Conservation (phyloP, 2,797 vertebrate genomes). For the Crypturellus tataupa region DNA sequence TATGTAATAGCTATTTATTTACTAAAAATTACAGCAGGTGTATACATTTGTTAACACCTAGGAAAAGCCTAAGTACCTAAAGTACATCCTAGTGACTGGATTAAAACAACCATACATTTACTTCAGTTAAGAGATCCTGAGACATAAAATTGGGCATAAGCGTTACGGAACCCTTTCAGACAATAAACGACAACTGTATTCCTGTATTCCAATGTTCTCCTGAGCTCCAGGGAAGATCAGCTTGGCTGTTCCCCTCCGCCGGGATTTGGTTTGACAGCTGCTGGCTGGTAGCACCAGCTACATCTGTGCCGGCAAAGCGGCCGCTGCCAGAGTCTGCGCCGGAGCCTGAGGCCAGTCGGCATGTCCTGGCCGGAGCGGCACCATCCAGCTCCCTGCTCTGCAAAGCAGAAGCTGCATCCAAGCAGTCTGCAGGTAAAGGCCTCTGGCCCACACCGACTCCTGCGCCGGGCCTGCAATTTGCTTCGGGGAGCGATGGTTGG, state of each 20-base stretch:
- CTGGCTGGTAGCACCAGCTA: neutral
- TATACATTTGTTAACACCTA: neutral
- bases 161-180: neutral
- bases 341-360: neutral
- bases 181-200: neutral
- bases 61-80: neutral
- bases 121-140: neutral
- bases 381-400: neutral
- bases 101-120: neutral
- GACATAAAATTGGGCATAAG: fast-evolving
- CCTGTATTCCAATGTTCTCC: neutral
- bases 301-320: neutral
- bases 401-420: neutral
- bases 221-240: neutral
- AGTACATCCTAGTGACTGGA: neutral
- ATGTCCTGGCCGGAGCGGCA: neutral
- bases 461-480: neutral
- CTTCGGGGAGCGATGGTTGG: neutral
- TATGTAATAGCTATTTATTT: neutral
- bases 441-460: fast-evolving
- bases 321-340: neutral
- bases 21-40: neutral
- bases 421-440: neutral
- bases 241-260: neutral
- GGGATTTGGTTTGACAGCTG: neutral